Percentiles rank a stretch among this genome's conserved stretches.
Conservation (phyloP, 2,888 invertebrate species). For the Agrilus biguttatus region DNA sequence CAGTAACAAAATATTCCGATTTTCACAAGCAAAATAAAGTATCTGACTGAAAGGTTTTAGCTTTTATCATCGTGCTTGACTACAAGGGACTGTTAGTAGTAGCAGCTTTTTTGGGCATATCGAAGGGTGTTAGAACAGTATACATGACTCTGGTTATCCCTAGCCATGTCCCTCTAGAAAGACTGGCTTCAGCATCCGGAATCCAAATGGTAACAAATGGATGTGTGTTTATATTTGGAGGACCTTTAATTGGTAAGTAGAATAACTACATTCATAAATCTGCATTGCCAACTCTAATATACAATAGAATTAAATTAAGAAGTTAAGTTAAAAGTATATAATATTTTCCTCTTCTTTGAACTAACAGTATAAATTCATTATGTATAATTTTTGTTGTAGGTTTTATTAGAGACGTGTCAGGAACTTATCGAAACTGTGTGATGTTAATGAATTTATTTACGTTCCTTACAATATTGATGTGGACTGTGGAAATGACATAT, state of each 20-base stretch:
- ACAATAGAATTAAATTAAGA: no score
- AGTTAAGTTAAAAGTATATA: no score
- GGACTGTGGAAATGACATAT: conserved; percentile 33
- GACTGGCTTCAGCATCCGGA: conserved; percentile 51
- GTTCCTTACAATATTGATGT: conserved; percentile 40
- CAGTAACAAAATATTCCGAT: no score
- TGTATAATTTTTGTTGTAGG: conserved; percentile 32
- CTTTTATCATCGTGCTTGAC: conserved; percentile 23
- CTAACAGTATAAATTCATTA: no score
- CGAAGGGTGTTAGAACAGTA: conserved; percentile 55
- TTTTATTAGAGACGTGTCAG: conserved; percentile 42
- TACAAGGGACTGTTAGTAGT: conserved; percentile 32
- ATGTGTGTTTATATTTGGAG: conserved; percentile 41
- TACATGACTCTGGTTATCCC: conserved; percentile 56
- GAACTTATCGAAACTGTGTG: conserved; percentile 44
- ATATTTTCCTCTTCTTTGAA: no score
- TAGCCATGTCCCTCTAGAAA: conserved; percentile 49
- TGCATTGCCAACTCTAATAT: no score
- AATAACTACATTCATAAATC: background rate
- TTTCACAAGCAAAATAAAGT: no score
- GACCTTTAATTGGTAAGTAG: conserved; percentile 46
- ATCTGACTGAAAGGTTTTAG: conserved; percentile 18
- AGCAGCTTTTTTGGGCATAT: conserved; percentile 44
- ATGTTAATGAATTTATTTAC: conserved; percentile 45
- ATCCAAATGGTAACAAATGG: conserved; percentile 59